A percentile compares a stretch with the other conserved stretches of the same genome.
phyloP scores from a whole-genome alignment of 1,140 invertebrate genomes.

The Drusus annulatus region DNA sequence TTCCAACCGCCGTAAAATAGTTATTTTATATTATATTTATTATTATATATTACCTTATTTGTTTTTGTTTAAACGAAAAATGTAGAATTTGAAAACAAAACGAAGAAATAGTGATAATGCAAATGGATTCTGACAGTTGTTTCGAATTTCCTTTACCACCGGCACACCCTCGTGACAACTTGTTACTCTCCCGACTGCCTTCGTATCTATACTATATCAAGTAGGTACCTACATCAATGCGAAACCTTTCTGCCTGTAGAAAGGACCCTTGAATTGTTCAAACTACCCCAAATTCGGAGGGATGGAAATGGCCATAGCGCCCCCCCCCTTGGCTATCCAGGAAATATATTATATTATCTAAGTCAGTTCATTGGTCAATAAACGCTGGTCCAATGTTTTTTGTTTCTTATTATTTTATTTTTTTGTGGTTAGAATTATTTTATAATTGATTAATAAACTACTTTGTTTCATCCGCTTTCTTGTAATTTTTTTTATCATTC shows the following conservation, averaged over 20 bases:
- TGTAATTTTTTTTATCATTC: too few species aligned
- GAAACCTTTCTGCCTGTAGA: neutral
- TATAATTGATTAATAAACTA: too few species aligned
- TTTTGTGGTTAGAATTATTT: too few species aligned
- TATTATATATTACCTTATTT: too few species aligned
- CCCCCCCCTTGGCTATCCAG: neutral
- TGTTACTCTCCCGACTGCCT: neutral
- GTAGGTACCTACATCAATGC: conserved; percentile 6
- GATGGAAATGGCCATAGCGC: neutral
- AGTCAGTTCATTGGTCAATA: neutral
- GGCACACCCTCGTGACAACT: neutral
- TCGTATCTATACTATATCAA: too few species aligned
- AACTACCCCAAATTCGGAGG: neutral
- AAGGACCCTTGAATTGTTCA: neutral
- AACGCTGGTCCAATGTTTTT: neutral
- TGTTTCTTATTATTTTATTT: neutral
- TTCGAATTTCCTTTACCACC: neutral
- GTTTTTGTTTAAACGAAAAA: too few species aligned
- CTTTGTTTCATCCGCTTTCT: too few species aligned
- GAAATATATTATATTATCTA: neutral
- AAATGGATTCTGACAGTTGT: neutral
- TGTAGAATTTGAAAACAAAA: neutral
- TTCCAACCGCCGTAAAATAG: too few species aligned
- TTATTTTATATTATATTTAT: too few species aligned
- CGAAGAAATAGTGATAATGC: neutral